phyloP scores from a whole-genome alignment of 2,888 invertebrate species.

The Tromatobia lineatoria region DNA sequence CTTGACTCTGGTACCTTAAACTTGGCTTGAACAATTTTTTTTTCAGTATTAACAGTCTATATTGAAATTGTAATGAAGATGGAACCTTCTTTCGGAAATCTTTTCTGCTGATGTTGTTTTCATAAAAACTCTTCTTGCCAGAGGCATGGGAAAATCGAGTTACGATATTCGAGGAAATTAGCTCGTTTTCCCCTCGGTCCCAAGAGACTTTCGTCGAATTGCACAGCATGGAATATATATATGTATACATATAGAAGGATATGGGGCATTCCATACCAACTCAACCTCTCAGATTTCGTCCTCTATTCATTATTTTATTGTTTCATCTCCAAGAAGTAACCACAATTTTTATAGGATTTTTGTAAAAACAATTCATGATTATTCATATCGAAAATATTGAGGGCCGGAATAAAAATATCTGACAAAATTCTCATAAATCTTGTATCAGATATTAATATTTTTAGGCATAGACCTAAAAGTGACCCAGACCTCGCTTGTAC shows the following conservation, averaged over 20 bases:
- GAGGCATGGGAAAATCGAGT: slow-evolving; percentile 54
- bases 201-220: slow-evolving; percentile 40
- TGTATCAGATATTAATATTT: too few relatives aligned
- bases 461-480: too few relatives aligned
- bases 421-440: too few relatives aligned
- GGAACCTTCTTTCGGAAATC: not conserved
- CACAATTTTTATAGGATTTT: too few relatives aligned
- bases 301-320: too few relatives aligned
- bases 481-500: too few relatives aligned
- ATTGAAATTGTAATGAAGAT: not conserved
- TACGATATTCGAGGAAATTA: slow-evolving; percentile 51
- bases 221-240: not conserved
- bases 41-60: not conserved
- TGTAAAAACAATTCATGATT: too few relatives aligned
- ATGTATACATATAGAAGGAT: not conserved
- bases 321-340: too few relatives aligned
- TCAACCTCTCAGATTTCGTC: too few relatives aligned
- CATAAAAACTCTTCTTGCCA: slow-evolving; percentile 22
- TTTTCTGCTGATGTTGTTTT: not conserved
- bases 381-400: too few relatives aligned
- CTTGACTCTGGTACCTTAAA: not conserved
- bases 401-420: too few relatives aligned
- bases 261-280: not conserved
- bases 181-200: slow-evolving; percentile 49
- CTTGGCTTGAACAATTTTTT: not conserved